phyloP scores from a whole-genome alignment of 2,113 vertebrate species.

The Alethe castanea region DNA sequence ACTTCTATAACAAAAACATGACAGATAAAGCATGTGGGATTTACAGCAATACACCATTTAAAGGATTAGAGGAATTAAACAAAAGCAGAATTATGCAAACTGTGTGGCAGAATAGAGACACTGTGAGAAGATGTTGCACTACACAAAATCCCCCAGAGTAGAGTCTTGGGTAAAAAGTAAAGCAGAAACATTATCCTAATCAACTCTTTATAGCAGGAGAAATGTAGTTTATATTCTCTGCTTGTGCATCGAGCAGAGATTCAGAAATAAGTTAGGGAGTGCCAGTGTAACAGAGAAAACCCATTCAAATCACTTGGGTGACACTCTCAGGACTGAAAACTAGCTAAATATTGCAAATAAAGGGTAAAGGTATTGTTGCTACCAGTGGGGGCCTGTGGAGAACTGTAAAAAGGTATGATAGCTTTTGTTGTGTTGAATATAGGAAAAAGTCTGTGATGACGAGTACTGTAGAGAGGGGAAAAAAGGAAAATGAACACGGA shows the following conservation, averaged over 20 bases:
- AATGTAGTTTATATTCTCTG: neutral
- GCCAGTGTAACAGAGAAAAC: neutral
- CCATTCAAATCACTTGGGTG: neutral
- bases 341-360: neutral
- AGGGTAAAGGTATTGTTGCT: neutral
- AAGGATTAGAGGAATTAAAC: conserved; percentile 5
- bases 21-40: neutral
- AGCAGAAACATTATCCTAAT: neutral
- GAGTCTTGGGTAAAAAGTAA: neutral
- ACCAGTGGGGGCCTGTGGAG: neutral
- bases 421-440: neutral
- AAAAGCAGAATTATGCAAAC: neutral
- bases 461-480: neutral
- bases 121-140: neutral
- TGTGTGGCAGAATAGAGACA: neutral
- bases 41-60: neutral
- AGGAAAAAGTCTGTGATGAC: neutral
- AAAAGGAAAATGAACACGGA: neutral
- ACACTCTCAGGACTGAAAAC: neutral
- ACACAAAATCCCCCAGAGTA: neutral
- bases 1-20: neutral
- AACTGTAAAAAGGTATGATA: neutral
- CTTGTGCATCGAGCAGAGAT: neutral
- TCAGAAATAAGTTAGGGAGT: neutral
- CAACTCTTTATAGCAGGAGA: neutral